Evolutionary conservation across 2,113 vertebrate genomes (phyloP).

Genomic region (Colossoma macropomum): DNA sequence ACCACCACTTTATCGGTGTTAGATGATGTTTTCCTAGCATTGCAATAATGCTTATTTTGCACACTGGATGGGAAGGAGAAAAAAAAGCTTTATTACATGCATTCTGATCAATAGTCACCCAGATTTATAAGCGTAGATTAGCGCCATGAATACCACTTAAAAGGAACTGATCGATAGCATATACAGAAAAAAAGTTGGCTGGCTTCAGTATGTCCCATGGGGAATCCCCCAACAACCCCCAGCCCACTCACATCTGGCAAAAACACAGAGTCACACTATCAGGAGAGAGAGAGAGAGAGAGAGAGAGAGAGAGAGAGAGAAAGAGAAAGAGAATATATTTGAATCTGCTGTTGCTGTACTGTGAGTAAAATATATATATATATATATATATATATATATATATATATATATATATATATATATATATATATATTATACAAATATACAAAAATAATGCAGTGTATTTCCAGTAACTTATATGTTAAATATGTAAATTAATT

Average conservation of each 20-base stretch:
- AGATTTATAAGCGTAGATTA: conserved; percentile 94
- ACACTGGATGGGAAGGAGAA: conserved; percentile 68
- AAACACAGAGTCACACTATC: conserved; percentile 40
- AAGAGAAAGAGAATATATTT: no score
- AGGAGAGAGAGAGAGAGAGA: neutral
- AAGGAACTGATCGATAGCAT: conserved; percentile 89
- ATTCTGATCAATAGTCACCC: conserved; percentile 87
- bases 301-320: conserved; percentile 8
- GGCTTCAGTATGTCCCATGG: conserved; percentile 82
- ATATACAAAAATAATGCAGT: conserved; percentile 51
- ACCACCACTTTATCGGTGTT: conserved; percentile 88
- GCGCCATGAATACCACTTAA: conserved; percentile 94
- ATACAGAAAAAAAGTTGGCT: conserved; percentile 85
- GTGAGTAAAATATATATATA: no score
- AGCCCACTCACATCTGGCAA: conserved; percentile 24
- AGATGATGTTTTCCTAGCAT: conserved; percentile 91
- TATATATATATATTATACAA: no score
- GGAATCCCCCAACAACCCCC: conserved; percentile 60
- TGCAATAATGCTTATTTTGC: conserved; percentile 93
- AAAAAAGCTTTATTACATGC: conserved; percentile 88
- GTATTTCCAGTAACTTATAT: no score
- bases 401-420: no score
- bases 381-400: no score
- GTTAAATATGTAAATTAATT: no score
- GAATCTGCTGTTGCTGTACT: no score